Evolutionary conservation across 2,113 vertebrate species (phyloP).

Genomic region (Cochlearius cochlearius): DNA sequence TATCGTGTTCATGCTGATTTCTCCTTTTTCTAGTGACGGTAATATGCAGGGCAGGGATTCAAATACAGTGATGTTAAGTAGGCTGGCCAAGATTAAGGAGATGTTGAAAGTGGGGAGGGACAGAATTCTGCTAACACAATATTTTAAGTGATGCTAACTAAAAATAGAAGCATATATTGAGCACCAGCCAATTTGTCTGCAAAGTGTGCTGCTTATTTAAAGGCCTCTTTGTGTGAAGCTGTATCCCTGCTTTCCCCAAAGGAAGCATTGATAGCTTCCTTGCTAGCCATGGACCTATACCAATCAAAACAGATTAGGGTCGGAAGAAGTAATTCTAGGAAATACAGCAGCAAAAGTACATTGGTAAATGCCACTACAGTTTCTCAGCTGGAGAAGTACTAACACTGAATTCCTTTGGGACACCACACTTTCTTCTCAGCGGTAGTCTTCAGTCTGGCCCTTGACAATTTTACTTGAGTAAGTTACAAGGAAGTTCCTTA

Average conservation of each 20-base stretch:
- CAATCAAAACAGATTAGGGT: constrained; percentile 11
- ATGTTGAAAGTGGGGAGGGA: background rate
- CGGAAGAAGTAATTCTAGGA: constrained; percentile 2
- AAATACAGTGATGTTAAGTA: background rate
- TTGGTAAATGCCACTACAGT: background rate
- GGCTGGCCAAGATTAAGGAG: background rate
- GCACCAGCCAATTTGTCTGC: background rate
- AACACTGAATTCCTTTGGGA: background rate
- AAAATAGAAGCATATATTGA: background rate
- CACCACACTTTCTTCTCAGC: background rate
- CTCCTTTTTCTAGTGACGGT: background rate
- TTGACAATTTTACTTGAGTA: background rate
- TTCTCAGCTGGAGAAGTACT: background rate
- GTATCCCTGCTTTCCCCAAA: background rate
- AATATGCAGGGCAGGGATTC: background rate
- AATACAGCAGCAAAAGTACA: constrained; percentile 3
- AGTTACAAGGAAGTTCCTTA: background rate
- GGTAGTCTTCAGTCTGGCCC: background rate
- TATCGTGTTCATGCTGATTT: background rate
- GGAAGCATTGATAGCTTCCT: constrained; percentile 18
- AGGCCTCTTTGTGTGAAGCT: background rate
- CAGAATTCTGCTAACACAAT: background rate
- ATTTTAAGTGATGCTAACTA: background rate
- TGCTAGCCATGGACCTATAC: constrained; percentile 2
- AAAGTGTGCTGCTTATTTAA: background rate